Evolutionary conservation across 1,140 invertebrate species (phyloP), one percentile per base, ranked within the genome.

Genomic region (Phenacoccus solenopsis): DNA sequence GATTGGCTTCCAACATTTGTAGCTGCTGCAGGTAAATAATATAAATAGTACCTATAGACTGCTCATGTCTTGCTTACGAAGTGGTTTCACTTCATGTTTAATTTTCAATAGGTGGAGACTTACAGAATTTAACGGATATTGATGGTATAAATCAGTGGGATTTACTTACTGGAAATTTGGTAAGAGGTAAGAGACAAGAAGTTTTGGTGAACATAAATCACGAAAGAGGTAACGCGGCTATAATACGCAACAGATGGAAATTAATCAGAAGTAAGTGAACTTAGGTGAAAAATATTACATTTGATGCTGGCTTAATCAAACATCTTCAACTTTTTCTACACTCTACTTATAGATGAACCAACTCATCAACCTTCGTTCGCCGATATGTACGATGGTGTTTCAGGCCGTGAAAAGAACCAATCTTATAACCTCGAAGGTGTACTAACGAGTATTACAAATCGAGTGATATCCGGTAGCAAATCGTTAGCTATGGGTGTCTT

Each of bases 161-260:
- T 7, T 75, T 81, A 5, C 77, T 93, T n/a, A 80, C 79, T 0
- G 75, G 59, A 3, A 27, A 81, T 28, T 73, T 74, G 0, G 71
- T 75, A 4, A 80, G 83, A 28, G 12, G 49, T 69, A 77, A 83
- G 9, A 75, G 90, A 74, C 79, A 78, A 0, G 85, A 89, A 72
- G 77, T 92, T 5, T 77, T 93, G 0, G 83, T 90, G 73, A 87
- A 88, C 74, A 88, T 93, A 73, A 89, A 93, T 74, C 84, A 86
- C n/a, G 78, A 83, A 9, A 79, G 77, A 24, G 69, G 67, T 20
- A 67, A 71, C n/a, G 35, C 69, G 56, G 73, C 72, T 5, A 22
- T 74, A 4, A 73, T 74, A 22, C 21, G 56, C 7, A 25, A 71
- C 10, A 67, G 68, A 38, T 74, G 72, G 73, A 74, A 74, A 71